Evolutionary conservation across 2,888 invertebrate genomes (phyloP), one percentile per base, ranked within the genome.

Genomic region (Athrips mouffetella): DNA sequence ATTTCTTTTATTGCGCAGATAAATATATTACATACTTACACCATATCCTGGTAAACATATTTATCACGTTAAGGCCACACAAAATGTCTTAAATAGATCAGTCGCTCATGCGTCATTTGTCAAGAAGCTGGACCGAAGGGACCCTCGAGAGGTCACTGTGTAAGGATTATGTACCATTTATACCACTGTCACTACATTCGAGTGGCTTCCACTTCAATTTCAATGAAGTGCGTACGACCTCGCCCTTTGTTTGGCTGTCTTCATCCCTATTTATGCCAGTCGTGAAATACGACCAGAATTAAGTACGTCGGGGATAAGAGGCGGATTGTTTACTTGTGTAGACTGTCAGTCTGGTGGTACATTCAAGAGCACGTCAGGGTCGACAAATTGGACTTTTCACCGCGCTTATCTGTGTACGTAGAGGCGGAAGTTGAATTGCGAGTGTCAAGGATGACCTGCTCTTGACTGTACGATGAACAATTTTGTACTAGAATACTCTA

Each of bases 141-240:
- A 18, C 35, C 20, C 18, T 2, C 16, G 8, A 16, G 35, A 18
- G 18, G 16, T 35, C 35, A 10, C 35, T 16, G 18, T 8, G 6
- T 13, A n/a, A n/a, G n/a, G n/a, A n/a, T n/a, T n/a, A n/a, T 7
- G 16, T 15, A 5, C 15, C 15, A 16, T 7, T 35, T 35, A 35
- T 35, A 15, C 15, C 35, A n/a, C n/a, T n/a, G n/a, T n/a, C n/a
- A 35, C 35, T 35, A 35, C 18, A 35, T 35, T 8, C 5, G 15
- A 35, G 18, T 18, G 35, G 35, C 18, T 21, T 21, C 41, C 13
- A 41, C 27, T 41, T 27, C 25, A 41, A 27, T 41, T 41, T 15
- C 41, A 27, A 35, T 41, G 16, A 41, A 41, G 41, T 25, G 23
- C 41, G 41, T 23, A 35, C 8, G 10, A 3, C 27, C 11, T 40